phyloP scores from a whole-genome alignment of 2,888 invertebrate species.

The Hyposoter didymator region DNA sequence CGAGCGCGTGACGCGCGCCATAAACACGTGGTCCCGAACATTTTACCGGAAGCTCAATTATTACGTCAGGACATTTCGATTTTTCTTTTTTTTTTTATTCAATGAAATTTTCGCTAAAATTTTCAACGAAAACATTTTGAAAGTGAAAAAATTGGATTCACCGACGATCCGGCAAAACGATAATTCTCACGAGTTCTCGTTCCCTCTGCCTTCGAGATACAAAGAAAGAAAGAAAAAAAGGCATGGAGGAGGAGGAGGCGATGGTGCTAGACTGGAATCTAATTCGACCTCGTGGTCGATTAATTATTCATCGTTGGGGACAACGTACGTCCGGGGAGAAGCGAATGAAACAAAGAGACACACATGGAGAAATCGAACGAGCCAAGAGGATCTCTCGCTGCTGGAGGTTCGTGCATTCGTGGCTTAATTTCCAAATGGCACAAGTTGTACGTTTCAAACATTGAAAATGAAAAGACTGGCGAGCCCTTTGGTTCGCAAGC shows the following conservation, averaged over 20 bases:
- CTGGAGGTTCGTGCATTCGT: neutral
- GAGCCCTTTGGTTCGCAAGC: neutral
- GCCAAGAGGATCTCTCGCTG: neutral
- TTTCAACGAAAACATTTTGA: too few relatives aligned
- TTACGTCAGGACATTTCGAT: too few relatives aligned
- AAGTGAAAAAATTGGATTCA: too few relatives aligned
- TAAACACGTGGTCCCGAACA: conserved; percentile 33
- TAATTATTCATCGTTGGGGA: conserved; percentile 70
- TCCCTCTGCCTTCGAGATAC: too few relatives aligned
- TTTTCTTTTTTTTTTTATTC: too few relatives aligned
- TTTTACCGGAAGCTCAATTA: conserved; percentile 17
- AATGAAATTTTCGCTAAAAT: too few relatives aligned
- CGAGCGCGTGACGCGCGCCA: conserved; percentile 13
- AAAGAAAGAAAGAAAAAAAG: too few relatives aligned
- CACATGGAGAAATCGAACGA: conserved; percentile 21
- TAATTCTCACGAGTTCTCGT: too few relatives aligned
- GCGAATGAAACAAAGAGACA: conserved; percentile 36
- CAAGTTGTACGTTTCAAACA: neutral
- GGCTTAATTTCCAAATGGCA: neutral
- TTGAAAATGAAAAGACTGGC: neutral
- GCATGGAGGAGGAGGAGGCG: too few relatives aligned
- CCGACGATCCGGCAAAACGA: too few relatives aligned
- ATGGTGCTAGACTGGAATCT: conserved; percentile 61
- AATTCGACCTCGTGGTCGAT: conserved; percentile 69
- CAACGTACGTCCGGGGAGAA: conserved; percentile 66